A percentile compares a stretch with the other conserved stretches of the same genome.
These are phyloP conservation scores for Arctopsyche grandis DNA, from an alignment of 1,140 invertebrate genomes.

Conservation along the genomic window DNA sequence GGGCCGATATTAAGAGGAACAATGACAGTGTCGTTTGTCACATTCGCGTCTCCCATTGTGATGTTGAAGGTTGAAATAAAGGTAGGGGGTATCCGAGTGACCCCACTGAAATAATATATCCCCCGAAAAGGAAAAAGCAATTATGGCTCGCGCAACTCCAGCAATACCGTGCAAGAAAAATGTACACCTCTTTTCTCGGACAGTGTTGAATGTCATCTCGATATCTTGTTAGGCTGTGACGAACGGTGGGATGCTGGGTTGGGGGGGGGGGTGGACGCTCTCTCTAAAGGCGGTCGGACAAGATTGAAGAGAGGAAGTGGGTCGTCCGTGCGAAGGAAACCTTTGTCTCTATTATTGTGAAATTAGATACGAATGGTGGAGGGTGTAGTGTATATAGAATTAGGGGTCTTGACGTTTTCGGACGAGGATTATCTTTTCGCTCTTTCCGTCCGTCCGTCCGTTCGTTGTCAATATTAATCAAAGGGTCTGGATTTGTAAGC, in stretches of 20 bases:
- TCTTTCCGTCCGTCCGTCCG: not conserved
- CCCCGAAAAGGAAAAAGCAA: not conserved
- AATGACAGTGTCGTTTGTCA: constrained; percentile 27
- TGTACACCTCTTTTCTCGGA: not conserved
- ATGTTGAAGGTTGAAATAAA: not conserved
- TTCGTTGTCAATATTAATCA: constrained; percentile 29
- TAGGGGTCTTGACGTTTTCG: not conserved
- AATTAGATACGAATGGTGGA: constrained; percentile 10
- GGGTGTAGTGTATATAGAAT: not conserved
- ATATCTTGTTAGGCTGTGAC: not conserved
- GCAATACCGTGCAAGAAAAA: not conserved
- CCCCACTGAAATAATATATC: not conserved
- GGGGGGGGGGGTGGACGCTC: not conserved
- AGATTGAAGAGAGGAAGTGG: not conserved
- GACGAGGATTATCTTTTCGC: constrained; percentile 18
- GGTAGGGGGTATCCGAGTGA: not conserved
- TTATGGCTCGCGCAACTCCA: not conserved
- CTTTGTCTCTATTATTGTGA: constrained; percentile 22
- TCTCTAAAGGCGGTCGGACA: no score
- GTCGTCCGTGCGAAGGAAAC: not conserved
- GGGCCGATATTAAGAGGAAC: constrained; percentile 18
- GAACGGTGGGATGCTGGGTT: not conserved
- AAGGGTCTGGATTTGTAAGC: not conserved
- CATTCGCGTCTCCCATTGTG: constrained; percentile 8
- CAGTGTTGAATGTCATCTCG: constrained; percentile 2